Evolutionary conservation across 2,113 vertebrate genomes (phyloP).

Genomic region (Centropus bengalensis): DNA sequence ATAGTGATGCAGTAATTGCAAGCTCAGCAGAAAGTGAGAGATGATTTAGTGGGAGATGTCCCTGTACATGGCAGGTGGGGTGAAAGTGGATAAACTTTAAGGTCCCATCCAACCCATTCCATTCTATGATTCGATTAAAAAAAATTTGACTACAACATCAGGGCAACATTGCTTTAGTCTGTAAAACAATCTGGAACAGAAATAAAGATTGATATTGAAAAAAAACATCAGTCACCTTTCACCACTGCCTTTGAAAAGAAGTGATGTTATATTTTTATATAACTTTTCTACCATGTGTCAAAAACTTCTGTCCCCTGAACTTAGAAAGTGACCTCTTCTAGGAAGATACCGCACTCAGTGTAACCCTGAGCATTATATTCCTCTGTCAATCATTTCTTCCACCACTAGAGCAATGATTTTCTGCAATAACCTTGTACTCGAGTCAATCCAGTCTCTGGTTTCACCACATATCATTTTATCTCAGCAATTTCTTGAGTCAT

Average conservation of each 20-base stretch:
- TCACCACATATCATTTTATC: background rate
- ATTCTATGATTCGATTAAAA: background rate
- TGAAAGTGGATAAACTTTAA: too few species aligned
- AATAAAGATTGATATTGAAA: background rate
- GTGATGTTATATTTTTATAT: background rate
- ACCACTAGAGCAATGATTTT: slow-evolving; percentile 18
- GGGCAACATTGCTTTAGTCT: background rate
- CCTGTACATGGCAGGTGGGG: too few species aligned
- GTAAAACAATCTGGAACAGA: background rate
- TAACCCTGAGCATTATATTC: background rate
- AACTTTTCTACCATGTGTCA: background rate
- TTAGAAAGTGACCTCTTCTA: background rate
- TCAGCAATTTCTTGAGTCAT: background rate
- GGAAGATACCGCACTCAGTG: background rate
- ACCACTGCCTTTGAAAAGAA: background rate
- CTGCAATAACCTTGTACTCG: background rate
- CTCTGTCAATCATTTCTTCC: background rate
- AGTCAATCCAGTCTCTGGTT: background rate
- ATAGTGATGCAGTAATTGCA: background rate
- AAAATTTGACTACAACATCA: background rate
- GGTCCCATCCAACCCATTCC: too few species aligned
- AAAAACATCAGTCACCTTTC: background rate
- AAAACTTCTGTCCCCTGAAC: background rate
- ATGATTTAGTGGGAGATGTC: too few species aligned
- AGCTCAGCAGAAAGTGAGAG: background rate